Base-by-base conservation (phyloP, 2,797 vertebrate genomes). In the Pangasius sanitwongsei region DNA sequence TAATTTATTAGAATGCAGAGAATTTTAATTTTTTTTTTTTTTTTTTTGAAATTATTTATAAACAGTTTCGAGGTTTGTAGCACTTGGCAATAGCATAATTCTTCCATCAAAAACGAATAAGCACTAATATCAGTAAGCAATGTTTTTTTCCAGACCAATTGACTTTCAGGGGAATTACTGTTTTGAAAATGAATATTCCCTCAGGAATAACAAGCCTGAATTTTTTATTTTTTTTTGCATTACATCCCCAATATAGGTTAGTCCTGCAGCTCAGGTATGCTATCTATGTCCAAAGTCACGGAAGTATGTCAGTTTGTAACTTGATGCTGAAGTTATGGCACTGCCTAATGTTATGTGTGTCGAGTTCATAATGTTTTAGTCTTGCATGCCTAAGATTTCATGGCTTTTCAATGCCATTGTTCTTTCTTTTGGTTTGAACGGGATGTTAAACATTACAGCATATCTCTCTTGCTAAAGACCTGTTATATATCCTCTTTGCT, bases 241-340 rank as follows among this genome's bases (percentile, higher is more conserved):
- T 78, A 86, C 89, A 86, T 88, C 86, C 92, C 92, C 88, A 87
- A 74, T 89, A 91, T 92, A 90, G 88, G 84, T 90, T 90, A 91
- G 87, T 93, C 94, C 94, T 93, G 92, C 93, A 94, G 93, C 94
- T 95, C 94, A 96, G 94, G 95, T 95, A 93, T 92, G 92, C 63
- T 91, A 86, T 94, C 91, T 92, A 91, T 94, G 92, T 92, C 89
- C 92, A 92, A 93, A 93, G 88, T 93, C 90, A 89, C 92, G 88
- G 90, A 94, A 92, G 93, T 92, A 91, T 93, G 91, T 90, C 89
- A 94, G 90, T 92, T 88, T 92, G 92, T 90, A 88, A 93, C 93
- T 92, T 85, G 72, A 86, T 70, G 89, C 90, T 93, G 93, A 91
- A 94, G 90, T 92, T 87, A 89, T 74, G 92, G 85, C 92, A 92